These are phyloP conservation scores for Stictonetta naevosa DNA, from an alignment of 2,113 vertebrate species.

Conservation along the genomic window DNA sequence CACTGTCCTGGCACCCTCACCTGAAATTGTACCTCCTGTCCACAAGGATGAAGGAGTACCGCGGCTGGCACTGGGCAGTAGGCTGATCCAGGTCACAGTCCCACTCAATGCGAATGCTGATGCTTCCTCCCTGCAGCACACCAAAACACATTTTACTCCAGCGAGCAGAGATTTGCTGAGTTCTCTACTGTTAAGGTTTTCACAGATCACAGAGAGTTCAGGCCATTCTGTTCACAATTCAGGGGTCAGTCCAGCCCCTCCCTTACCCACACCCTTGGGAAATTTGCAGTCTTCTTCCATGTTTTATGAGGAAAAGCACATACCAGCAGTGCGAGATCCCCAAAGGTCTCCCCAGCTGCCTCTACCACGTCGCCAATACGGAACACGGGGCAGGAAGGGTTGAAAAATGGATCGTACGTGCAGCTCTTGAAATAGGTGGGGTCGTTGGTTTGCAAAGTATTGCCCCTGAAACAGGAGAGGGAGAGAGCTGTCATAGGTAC, in stretches of 20 bases:
- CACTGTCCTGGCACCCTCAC: conserved; percentile 5
- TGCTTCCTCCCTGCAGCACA: conserved; percentile 70
- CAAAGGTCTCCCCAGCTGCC: conserved; percentile 70
- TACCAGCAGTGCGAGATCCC: conserved; percentile 71
- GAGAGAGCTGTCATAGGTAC: neutral
- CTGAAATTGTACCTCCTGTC: conserved; percentile 77
- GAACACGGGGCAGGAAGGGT: conserved; percentile 77
- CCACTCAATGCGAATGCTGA: conserved; percentile 71
- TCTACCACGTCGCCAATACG: conserved; percentile 71
- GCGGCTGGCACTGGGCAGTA: conserved; percentile 29
- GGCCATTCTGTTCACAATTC: neutral
- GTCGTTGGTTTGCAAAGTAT: conserved; percentile 71
- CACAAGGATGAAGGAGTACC: conserved; percentile 76
- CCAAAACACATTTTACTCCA: neutral
- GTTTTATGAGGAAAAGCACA: neutral
- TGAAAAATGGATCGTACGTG: conserved; percentile 30
- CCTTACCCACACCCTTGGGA: neutral
- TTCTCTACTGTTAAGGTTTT: neutral
- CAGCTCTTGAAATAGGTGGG: conserved; percentile 77
- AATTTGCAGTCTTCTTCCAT: neutral
- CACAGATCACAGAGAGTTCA: neutral
- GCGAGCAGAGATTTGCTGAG: neutral
- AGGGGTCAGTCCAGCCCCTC: neutral
- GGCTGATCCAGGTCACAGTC: conserved; percentile 71
- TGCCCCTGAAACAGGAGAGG: conserved; percentile 55